These are phyloP conservation scores for Tetramorium parvispinum DNA, from an alignment of 1,140 invertebrate species.

Conservation along the genomic window DNA sequence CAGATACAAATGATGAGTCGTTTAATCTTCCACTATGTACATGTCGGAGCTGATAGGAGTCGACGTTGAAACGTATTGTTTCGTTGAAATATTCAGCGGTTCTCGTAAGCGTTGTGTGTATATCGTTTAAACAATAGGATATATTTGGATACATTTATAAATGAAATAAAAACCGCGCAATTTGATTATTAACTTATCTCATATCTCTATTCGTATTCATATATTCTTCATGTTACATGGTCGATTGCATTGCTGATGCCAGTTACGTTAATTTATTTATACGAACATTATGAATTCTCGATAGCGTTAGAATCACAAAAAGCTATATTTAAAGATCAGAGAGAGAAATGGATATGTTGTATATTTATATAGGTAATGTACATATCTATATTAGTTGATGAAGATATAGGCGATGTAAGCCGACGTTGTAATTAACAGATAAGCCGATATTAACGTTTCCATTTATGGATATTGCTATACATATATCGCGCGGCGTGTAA, in stretches of 20 bases:
- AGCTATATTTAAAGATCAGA: neutral
- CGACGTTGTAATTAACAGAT: slow-evolving; percentile 16
- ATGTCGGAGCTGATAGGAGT: neutral
- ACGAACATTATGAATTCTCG: neutral
- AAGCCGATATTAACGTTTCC: neutral
- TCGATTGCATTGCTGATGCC: neutral
- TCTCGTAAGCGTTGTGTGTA: neutral
- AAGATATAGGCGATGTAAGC: neutral
- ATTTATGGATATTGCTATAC: neutral
- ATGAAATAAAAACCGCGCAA: neutral
- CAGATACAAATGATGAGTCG: neutral
- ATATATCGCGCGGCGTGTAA: neutral
- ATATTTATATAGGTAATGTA: neutral
- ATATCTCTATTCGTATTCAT: neutral
- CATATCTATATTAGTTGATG: neutral
- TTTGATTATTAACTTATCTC: neutral
- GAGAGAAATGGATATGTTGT: neutral
- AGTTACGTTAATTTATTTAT: neutral
- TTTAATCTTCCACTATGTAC: slow-evolving; percentile 17
- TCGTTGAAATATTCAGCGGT: slow-evolving; percentile 13
- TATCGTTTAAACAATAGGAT: neutral
- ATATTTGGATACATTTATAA: neutral
- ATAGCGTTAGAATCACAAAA: neutral
- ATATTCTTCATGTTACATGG: no score
- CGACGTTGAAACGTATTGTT: slow-evolving; percentile 5